Conservation (phyloP, 2,888 invertebrate genomes). For the Philopedon plagiatum region DNA sequence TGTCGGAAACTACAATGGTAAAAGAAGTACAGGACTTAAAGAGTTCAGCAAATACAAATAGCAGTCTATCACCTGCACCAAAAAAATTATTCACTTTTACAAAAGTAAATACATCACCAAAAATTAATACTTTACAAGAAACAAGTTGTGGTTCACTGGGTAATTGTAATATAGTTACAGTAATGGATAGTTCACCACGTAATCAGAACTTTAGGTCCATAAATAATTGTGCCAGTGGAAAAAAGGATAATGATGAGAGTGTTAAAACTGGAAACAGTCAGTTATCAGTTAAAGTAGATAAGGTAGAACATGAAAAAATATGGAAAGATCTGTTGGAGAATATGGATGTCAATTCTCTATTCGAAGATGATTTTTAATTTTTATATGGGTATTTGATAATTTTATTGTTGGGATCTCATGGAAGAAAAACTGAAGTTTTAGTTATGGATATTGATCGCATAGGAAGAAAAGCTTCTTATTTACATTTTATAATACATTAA, state of each 20-base stretch:
- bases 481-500: too few species aligned
- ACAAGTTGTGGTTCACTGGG: not conserved
- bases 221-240: too few species aligned
- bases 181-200: not conserved
- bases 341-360: slow-evolving; percentile 58
- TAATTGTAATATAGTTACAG: not conserved
- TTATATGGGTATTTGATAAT: not conserved
- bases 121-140: not conserved
- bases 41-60: not conserved
- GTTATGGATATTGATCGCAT: too few species aligned
- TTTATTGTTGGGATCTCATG: too few species aligned
- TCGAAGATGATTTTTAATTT: slow-evolving; percentile 61
- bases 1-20: not conserved
- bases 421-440: too few species aligned
- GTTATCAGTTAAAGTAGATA: slow-evolving; percentile 50
- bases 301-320: slow-evolving; percentile 54
- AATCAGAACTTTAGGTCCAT: not conserved
- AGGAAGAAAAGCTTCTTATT: too few species aligned
- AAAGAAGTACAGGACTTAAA: not conserved
- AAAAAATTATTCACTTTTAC: slow-evolving; percentile 28
- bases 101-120: not conserved
- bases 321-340: slow-evolving; percentile 58
- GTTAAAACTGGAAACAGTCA: not conserved
- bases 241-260: not conserved
- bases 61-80: not conserved